Evolutionary conservation across 1,140 invertebrate species (phyloP), one percentile per base, ranked within the genome.

Genomic region (Ostrea edulis): DNA sequence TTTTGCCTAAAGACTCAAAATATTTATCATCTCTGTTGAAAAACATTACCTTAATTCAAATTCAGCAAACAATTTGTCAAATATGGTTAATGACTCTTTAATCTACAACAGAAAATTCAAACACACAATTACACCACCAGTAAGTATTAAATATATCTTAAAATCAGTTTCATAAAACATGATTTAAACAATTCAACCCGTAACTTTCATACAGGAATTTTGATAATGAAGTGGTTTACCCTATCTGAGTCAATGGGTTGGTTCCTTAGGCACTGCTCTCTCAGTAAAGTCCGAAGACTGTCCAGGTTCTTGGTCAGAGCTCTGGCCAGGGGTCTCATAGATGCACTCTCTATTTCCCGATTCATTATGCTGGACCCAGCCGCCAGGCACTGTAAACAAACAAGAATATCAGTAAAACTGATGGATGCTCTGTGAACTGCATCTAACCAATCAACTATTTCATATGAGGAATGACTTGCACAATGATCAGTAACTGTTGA

Each of bases 281-380:
- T 96, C 25, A 99, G 96, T 86, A 99, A 95, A 87, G 97, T 97
- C 35, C 99, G 95, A 4, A 99, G 97, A 88, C 97, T 98, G 94
- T 99, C 98, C 88, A 99, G 95, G 87, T 98, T 98, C 92, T 98
- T 98, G 0, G 98, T 99, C 14, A 99, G 96, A 11, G 98, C 98
- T 94, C 98, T 98, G 7, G 99, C 99, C 53, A 99, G 93, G 0
- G 99, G 99, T n/a, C 99, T 97, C 98, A 99, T 99, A 8, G 97
- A 97, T 22, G 97, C 97, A 94, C 98, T 98, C 94, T 99, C 99
- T 29, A 97, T 95, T 93, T 99, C 98, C 20, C 98, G 96, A 93
- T 99, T 99, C 96, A 99, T 97, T 91, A 99, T 99, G 62, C 98
- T 99, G 0, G 98, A 99, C 2, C 96, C 96, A 86, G 96, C 96